These are phyloP conservation scores for Notarius lentiginosus DNA, from an alignment of 2,113 vertebrate genomes.

Conservation along the genomic window DNA sequence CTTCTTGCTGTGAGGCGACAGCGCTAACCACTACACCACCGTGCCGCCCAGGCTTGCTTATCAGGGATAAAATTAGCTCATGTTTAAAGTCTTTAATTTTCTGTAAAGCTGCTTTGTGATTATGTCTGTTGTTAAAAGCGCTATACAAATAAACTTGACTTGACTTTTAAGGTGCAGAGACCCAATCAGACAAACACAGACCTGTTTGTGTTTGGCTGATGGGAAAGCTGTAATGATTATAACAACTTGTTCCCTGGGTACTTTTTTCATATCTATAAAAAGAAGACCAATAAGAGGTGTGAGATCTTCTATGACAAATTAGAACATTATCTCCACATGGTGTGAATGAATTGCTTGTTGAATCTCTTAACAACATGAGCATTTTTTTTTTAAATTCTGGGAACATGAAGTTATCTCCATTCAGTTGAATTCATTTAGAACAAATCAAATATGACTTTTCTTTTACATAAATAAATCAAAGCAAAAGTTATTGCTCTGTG, in stretches of 20 bases:
- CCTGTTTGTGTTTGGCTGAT: conserved; percentile 15
- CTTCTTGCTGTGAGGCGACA: too few relatives aligned
- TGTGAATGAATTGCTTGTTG: conserved; percentile 54
- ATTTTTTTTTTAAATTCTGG: conserved; percentile 36
- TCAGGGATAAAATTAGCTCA: too few relatives aligned
- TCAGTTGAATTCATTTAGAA: neutral
- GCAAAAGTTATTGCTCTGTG: neutral
- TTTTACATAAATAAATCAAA: neutral
- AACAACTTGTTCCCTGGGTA: conserved; percentile 54
- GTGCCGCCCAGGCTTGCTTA: too few relatives aligned
- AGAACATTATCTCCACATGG: conserved; percentile 61
- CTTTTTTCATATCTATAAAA: conserved; percentile 50
- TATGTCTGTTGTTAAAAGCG: too few relatives aligned
- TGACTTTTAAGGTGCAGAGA: neutral
- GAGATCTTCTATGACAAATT: conserved; percentile 58
- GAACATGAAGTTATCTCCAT: conserved; percentile 15
- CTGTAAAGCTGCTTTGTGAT: too few relatives aligned
- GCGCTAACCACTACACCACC: too few relatives aligned
- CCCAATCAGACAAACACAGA: conserved; percentile 10
- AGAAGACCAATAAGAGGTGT: conserved; percentile 54
- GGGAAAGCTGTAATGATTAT: conserved; percentile 47
- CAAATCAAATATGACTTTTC: neutral
- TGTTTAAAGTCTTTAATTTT: too few relatives aligned
- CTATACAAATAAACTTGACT: too few relatives aligned
- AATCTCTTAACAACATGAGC: conserved; percentile 56